A percentile compares a stretch with the other conserved stretches of the same genome.
Conservation (phyloP, 2,113 vertebrate genomes). For the Seriola rivoliana region DNA sequence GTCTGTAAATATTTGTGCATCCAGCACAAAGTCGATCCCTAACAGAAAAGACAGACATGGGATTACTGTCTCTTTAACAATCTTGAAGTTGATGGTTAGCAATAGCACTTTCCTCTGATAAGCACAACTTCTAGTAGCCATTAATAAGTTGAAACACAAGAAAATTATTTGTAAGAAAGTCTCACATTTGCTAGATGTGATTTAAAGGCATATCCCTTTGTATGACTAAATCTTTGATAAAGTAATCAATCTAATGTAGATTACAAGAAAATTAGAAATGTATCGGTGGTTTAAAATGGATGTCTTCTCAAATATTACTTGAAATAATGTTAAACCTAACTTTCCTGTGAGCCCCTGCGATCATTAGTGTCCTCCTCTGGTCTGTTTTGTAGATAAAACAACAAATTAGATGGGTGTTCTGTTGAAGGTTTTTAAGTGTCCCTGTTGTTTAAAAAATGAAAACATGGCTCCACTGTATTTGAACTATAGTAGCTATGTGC, state of each 20-base stretch:
- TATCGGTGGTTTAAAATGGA: conserved; percentile 64
- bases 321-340: conserved; percentile 63
- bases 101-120: conserved; percentile 79
- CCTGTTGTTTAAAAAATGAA: conserved; percentile 56
- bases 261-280: conserved; percentile 42
- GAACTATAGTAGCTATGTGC: conserved; percentile 70
- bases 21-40: conserved; percentile 59
- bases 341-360: conserved; percentile 47
- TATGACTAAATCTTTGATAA: conserved; percentile 52
- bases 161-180: conserved; percentile 45
- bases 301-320: conserved; percentile 73
- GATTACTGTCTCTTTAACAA: conserved; percentile 50
- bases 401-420: conserved; percentile 68
- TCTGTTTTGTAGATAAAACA: conserved; percentile 45
- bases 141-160: conserved; percentile 53
- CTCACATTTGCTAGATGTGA: conserved; percentile 55
- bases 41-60: conserved; percentile 26
- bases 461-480: conserved; percentile 67
- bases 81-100: conserved; percentile 56
- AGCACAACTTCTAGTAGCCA: conserved; percentile 79
- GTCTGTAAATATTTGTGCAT: conserved; percentile 59
- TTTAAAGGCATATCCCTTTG: conserved; percentile 56
- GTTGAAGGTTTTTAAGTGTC: conserved; percentile 66
- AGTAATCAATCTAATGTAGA: conserved; percentile 51
- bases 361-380: conserved; percentile 43